Evolutionary conservation across 1,140 invertebrate genomes (phyloP).

Genomic region (Glomeris maerens): DNA sequence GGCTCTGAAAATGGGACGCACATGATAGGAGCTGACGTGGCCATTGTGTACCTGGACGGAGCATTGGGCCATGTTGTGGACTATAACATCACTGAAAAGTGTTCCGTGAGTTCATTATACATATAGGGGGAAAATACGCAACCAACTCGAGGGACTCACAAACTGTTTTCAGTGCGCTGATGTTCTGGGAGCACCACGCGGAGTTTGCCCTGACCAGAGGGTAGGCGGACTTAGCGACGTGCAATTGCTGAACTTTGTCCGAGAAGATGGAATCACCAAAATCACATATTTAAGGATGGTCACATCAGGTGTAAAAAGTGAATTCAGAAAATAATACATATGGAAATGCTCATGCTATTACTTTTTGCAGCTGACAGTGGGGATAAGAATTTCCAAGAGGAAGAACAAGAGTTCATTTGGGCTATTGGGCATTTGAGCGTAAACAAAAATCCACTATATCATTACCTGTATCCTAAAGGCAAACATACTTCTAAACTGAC

Average conservation of each 20-base stretch:
- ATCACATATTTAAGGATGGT: constrained; percentile 62
- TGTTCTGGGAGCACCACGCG: constrained; percentile 65
- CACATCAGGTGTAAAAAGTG: constrained; percentile 44
- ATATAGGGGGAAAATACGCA: background rate
- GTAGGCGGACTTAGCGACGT: constrained; percentile 62
- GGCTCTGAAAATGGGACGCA: constrained; percentile 49
- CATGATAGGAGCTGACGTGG: constrained; percentile 76
- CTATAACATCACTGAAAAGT: constrained; percentile 69
- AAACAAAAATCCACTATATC: constrained; percentile 65
- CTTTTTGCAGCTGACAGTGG: constrained; percentile 49
- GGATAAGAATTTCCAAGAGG: constrained; percentile 53
- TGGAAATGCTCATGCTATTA: background rate
- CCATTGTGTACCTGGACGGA: constrained; percentile 56
- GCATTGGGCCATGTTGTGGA: constrained; percentile 56
- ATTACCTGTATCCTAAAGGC: constrained; percentile 59
- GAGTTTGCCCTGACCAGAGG: constrained; percentile 64
- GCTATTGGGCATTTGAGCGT: constrained; percentile 64
- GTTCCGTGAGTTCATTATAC: constrained; percentile 43
- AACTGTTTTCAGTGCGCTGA: constrained; percentile 64
- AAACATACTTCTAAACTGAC: too few relatives aligned
- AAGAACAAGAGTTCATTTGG: constrained; percentile 64
- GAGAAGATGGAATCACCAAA: constrained; percentile 56
- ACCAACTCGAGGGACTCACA: too few relatives aligned
- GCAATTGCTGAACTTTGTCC: constrained; percentile 51
- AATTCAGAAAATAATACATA: background rate